Percentiles rank a stretch among this genome's conserved stretches.
Evolutionary conservation across 2,797 vertebrate genomes (phyloP).

Genomic region (Muscicapa comitata): DNA sequence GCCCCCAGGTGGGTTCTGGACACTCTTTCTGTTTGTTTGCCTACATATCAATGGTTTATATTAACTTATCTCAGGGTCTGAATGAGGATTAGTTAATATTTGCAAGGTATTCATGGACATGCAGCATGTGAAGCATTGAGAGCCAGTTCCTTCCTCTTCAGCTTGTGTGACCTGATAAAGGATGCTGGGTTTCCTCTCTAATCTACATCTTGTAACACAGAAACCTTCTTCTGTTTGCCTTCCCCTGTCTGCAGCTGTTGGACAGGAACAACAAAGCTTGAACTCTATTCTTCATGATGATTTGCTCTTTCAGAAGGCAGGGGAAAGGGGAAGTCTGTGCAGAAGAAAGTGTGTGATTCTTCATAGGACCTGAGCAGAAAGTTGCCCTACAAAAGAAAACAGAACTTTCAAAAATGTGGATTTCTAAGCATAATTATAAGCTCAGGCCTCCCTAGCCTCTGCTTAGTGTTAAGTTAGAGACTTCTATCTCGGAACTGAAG

Average conservation of each 20-base stretch:
- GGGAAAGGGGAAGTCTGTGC: not conserved
- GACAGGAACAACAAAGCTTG: not conserved
- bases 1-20: not conserved
- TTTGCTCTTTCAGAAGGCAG: not conserved
- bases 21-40: not conserved
- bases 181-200: not conserved
- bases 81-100: slow-evolving; percentile 9
- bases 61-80: not conserved
- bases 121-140: not conserved
- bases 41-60: not conserved
- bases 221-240: slow-evolving; percentile 7
- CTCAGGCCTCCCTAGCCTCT: not conserved
- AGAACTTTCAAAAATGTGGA: not conserved
- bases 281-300: not conserved
- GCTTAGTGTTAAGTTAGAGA: not conserved
- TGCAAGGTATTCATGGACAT: not conserved
- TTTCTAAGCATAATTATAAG: not conserved
- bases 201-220: not conserved
- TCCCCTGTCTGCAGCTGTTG: not conserved
- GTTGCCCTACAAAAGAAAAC: not conserved
- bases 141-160: not conserved
- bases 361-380: not conserved
- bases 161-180: not conserved
- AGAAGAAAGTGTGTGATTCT: not conserved
- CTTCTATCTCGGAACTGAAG: not conserved